These are phyloP conservation scores for Pheosia gnoma DNA, from an alignment of 2,888 invertebrate genomes.

Conservation along the genomic window DNA sequence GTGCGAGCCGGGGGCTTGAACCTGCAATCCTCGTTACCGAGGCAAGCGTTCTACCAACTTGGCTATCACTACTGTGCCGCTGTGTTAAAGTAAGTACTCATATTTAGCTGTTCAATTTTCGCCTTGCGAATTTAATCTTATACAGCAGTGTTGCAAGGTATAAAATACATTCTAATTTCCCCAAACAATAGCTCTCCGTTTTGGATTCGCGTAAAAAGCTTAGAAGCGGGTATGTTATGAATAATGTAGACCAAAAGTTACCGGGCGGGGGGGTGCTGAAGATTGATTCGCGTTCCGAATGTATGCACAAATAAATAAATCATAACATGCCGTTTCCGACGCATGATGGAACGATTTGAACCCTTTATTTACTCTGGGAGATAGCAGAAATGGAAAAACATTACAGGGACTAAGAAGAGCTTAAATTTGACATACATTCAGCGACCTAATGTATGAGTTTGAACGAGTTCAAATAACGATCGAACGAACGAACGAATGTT, in stretches of 20 bases:
- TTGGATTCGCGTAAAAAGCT: conserved; percentile 4
- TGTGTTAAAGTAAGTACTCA: too few relatives aligned
- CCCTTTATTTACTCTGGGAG: neutral
- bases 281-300: conserved; percentile 1
- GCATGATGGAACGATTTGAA: neutral
- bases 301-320: conserved; percentile 6
- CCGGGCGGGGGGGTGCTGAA: neutral
- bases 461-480: too few relatives aligned
- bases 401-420: neutral
- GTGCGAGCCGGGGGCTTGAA: too few relatives aligned
- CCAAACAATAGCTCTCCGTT: conserved; percentile 4
- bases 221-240: conserved; percentile 1
- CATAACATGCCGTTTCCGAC: neutral
- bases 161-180: neutral
- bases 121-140: too few relatives aligned
- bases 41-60: too few relatives aligned
- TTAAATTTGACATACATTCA: neutral
- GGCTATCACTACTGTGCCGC: too few relatives aligned
- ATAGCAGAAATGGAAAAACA: neutral
- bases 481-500: too few relatives aligned
- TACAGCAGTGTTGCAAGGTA: too few relatives aligned
- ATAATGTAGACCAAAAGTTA: conserved; percentile 4
- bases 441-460: too few relatives aligned
- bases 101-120: too few relatives aligned
- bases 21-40: too few relatives aligned